Evolutionary conservation across 2,113 vertebrate species (phyloP), one percentile per base, ranked within the genome.

Genomic region (Xenopus laevis): DNA sequence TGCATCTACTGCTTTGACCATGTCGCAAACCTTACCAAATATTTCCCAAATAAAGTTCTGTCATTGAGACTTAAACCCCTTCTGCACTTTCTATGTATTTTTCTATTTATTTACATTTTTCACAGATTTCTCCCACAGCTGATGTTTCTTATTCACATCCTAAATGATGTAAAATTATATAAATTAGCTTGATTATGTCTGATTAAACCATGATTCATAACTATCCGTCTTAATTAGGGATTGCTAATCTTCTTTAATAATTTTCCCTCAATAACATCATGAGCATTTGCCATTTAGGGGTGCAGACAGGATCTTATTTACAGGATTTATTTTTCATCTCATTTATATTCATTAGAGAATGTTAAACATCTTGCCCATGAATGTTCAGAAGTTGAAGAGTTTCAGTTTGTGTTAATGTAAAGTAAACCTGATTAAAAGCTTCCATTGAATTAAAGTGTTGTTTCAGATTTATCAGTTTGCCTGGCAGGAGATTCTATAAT

Each of bases 141-240:
- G 62, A 77, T 70, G 46, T 53, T 64, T 77, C 27, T 77, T 77
- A 46, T n/a, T 59, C 46, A 52, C 46, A 61, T 62, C 27, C 47
- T 62, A 75, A 68, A 46, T 40, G 44, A 75, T 68, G 21, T 68
- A 61, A 77, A 77, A 77, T 77, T 52, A 70, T 70, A 70, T 62
- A 64, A 77, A 77, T 77, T 69, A 64, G 27, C 20, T 64, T 77
- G 74, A 77, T 77, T 77, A 77, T 68, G 66, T 70, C 66, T 77
- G 74, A 77, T 77, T 77, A 77, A 47, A 17, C 33, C 21, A 27
- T 77, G 74, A 77, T 64, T 70, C 59, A 77, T 70, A 70, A 64
- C 59, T 30, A 50, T 69, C 73, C 55, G 66, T 64, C 58, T 70
- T 77, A 77, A 77, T 77, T 77, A 62, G 23, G 27, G 57, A 57